These are phyloP conservation scores for Palaemon carinicauda DNA, from an alignment of 1,140 invertebrate genomes.

Conservation along the genomic window DNA sequence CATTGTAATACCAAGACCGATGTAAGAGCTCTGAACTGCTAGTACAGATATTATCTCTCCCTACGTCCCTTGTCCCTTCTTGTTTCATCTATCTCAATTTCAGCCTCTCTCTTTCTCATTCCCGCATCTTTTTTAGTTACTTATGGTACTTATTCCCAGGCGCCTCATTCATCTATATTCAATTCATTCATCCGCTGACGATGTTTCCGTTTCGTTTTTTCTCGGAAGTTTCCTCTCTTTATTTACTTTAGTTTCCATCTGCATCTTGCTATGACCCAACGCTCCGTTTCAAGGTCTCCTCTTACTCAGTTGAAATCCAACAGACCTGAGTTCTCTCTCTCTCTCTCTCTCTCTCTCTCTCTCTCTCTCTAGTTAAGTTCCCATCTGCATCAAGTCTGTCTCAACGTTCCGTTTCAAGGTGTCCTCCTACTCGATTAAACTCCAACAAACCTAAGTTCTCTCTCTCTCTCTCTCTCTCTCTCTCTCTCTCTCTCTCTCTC, in stretches of 20 bases:
- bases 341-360: neutral
- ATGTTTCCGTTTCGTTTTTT: neutral
- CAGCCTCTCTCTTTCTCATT: neutral
- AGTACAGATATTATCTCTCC: neutral
- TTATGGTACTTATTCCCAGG: neutral
- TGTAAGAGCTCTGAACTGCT: neutral
- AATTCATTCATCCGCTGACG: neutral
- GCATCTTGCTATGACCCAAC: neutral
- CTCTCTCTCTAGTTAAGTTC: neutral
- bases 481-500: neutral
- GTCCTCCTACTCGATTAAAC: too few species aligned
- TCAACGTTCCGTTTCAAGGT: neutral
- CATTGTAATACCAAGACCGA: too few species aligned
- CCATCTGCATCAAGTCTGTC: neutral
- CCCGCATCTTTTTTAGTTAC: neutral
- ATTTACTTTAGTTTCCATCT: neutral
- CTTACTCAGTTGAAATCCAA: too few species aligned
- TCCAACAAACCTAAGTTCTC: neutral
- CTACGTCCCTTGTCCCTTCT: neutral
- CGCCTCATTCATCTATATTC: neutral
- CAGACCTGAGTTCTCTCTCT: neutral
- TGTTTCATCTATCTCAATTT: neutral
- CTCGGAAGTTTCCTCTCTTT: neutral
- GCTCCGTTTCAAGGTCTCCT: neutral
- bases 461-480: neutral